Evolutionary conservation across 2,888 invertebrate genomes (phyloP).

Genomic region (Cosmopolites sordidus): DNA sequence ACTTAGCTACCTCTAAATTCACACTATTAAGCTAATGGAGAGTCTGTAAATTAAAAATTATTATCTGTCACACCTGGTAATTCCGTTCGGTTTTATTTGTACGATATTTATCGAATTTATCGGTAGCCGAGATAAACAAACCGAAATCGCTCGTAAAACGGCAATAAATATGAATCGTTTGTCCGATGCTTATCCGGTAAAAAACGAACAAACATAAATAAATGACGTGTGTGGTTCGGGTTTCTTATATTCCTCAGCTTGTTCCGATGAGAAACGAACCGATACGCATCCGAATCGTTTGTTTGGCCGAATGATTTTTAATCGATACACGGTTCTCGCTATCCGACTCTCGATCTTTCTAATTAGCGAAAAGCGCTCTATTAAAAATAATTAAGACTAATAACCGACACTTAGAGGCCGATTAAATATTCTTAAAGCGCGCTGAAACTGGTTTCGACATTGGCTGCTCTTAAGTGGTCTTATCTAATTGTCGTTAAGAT

Average conservation of each 20-base stretch:
- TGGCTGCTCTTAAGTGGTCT: conserved; percentile 20
- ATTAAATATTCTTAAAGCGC: conserved; percentile 25
- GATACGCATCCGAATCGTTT: neutral
- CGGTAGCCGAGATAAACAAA: neutral
- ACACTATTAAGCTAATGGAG: too few relatives aligned
- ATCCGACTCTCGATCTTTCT: conserved; percentile 28
- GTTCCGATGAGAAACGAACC: too few relatives aligned
- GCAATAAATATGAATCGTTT: neutral
- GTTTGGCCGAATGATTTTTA: conserved; percentile 8
- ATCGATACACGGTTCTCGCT: conserved; percentile 18
- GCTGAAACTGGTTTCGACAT: conserved; percentile 16
- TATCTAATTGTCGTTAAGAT: conserved; percentile 15
- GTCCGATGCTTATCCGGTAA: too few relatives aligned
- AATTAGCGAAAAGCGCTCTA: conserved; percentile 31
- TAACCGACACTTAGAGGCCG: conserved; percentile 24
- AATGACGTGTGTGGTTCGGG: too few relatives aligned
- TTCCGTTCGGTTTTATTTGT: too few relatives aligned
- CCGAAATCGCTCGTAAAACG: neutral
- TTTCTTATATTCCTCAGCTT: too few relatives aligned
- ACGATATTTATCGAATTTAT: neutral
- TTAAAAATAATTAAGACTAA: conserved; percentile 30
- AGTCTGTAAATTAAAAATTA: too few relatives aligned
- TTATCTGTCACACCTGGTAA: too few relatives aligned
- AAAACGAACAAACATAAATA: too few relatives aligned
- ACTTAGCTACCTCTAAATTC: too few relatives aligned